These are phyloP conservation scores for Epinotia nisella DNA, from an alignment of 2,888 invertebrate genomes.

Conservation along the genomic window DNA sequence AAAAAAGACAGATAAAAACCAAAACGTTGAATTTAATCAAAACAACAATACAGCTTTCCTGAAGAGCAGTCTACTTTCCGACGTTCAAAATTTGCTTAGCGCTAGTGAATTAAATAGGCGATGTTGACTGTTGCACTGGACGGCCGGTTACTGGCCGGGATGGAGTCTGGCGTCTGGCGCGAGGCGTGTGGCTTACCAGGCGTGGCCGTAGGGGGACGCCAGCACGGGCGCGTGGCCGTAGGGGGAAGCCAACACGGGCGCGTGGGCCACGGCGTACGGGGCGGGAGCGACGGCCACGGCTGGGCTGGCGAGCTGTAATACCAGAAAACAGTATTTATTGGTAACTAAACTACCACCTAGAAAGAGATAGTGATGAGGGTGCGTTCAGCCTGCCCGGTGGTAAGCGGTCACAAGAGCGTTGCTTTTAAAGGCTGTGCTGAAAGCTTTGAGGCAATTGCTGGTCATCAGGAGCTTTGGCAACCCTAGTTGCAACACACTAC, in stretches of 20 bases:
- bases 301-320: slow-evolving; percentile 71
- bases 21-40: slow-evolving; percentile 53
- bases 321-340: neutral
- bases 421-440: too few relatives aligned
- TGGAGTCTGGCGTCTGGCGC: slow-evolving; percentile 44
- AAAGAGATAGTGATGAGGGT: too few relatives aligned
- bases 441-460: too few relatives aligned
- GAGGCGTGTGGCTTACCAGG: slow-evolving; percentile 63
- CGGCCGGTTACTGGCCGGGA: slow-evolving; percentile 51
- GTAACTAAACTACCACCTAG: too few relatives aligned
- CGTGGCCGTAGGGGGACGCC: slow-evolving; percentile 68
- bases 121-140: slow-evolving; percentile 75
- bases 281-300: slow-evolving; percentile 70
- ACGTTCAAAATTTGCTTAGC: slow-evolving; percentile 59
- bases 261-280: slow-evolving; percentile 58
- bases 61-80: slow-evolving; percentile 56
- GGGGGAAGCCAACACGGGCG: slow-evolving; percentile 44
- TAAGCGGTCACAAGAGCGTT: too few relatives aligned
- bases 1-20: slow-evolving; percentile 18
- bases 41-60: slow-evolving; percentile 62
- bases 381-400: too few relatives aligned
- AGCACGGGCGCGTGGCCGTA: slow-evolving; percentile 61
- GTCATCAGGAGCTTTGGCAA: too few relatives aligned
- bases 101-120: slow-evolving; percentile 64
- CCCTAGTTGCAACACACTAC: too few relatives aligned